phyloP scores from a whole-genome alignment of 64 coral and sea anemone genomes.

The Anthopleura sola region DNA sequence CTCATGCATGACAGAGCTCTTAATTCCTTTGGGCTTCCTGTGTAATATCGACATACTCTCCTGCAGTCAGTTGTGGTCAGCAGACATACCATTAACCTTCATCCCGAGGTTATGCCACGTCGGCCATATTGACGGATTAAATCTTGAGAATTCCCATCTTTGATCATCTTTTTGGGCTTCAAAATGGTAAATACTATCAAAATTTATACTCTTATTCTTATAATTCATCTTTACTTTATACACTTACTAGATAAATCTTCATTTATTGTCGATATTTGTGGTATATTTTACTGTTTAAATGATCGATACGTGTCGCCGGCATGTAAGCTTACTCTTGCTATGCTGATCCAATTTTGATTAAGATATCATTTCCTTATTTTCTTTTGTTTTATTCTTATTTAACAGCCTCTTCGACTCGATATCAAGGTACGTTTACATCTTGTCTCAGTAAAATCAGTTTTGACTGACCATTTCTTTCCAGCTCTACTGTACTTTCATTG shows the following conservation, averaged over 20 bases:
- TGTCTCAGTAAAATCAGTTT: not conserved
- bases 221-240: not conserved
- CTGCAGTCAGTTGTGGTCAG: conserved; percentile 24
- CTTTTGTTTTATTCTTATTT: conserved; percentile 16
- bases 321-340: not conserved
- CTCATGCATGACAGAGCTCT: too few relatives aligned
- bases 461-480: not conserved
- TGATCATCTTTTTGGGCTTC: conserved; percentile 26
- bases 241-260: not conserved
- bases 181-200: conserved; percentile 17
- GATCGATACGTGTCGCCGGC: not conserved
- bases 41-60: not conserved
- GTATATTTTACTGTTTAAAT: not conserved
- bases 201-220: not conserved
- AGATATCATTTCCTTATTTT: not conserved
- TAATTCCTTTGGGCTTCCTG: conserved; percentile 14
- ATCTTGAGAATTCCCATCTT: conserved; percentile 9
- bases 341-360: not conserved
- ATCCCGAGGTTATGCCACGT: conserved; percentile 64
- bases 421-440: conserved; percentile 55
- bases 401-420: conserved; percentile 66
- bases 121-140: conserved; percentile 60
- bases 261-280: not conserved
- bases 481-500: not conserved
- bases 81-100: not conserved